Conservation (phyloP, 2,113 vertebrate genomes). For the Lipotes vexillifer region DNA sequence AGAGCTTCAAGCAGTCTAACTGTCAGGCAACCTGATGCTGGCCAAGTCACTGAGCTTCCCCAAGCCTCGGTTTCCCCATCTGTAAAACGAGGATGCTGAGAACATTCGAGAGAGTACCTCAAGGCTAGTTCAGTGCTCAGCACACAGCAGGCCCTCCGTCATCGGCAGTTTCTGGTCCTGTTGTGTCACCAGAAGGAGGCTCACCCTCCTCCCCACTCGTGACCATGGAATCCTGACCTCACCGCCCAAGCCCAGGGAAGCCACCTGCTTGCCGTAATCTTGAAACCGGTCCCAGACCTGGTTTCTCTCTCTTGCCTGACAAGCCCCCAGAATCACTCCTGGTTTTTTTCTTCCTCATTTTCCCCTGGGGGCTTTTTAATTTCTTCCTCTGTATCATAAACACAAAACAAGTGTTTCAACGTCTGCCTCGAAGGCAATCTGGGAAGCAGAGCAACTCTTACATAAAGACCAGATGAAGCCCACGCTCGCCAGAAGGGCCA, state of each 20-base stretch:
- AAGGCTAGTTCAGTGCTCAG: neutral
- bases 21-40: neutral
- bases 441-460: neutral
- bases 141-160: neutral
- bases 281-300: neutral
- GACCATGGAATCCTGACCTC: neutral
- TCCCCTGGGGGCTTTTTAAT: conserved; percentile 10
- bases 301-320: neutral
- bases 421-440: neutral
- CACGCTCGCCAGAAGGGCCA: conserved; percentile 3
- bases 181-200: neutral
- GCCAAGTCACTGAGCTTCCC: neutral
- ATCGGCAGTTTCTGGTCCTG: fast-evolving
- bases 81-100: neutral
- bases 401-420: conserved; percentile 40
- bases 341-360: neutral
- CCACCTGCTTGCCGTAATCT: neutral
- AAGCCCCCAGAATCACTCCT: neutral
- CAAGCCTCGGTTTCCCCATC: neutral
- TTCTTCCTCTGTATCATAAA: conserved; percentile 40
- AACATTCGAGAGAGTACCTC: neutral
- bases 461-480: conserved; percentile 36
- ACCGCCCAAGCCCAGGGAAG: neutral
- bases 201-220: neutral
- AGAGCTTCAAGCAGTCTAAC: neutral